These are phyloP conservation scores for Sus scrofa DNA, from an alignment of 2,113 vertebrate species.

Conservation along the genomic window T2T-Sscrofa CM000819.6:16047501-16048000, in stretches of 20 bases:
- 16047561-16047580: too few relatives aligned
- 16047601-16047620: too few relatives aligned
- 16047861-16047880: neutral
- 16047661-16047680: neutral
- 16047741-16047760: neutral
- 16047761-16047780: neutral
- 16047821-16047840: neutral
- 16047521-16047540: too few relatives aligned
- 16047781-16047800: neutral
- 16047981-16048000: neutral
- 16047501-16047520: too few relatives aligned
- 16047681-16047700: neutral
- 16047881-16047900: neutral
- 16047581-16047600: too few relatives aligned
- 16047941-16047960: neutral
- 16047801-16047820: neutral
- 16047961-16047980: neutral
- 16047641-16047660: too few relatives aligned
- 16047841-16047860: neutral
- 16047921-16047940: neutral
- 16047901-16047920: neutral
- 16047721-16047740: neutral
- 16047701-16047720: neutral
- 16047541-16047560: too few relatives aligned
- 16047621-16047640: too few relatives aligned